These are phyloP conservation scores for Nothobranchius kuhntae DNA, from an alignment of 2,113 vertebrate genomes.

Conservation along the genomic window DNA sequence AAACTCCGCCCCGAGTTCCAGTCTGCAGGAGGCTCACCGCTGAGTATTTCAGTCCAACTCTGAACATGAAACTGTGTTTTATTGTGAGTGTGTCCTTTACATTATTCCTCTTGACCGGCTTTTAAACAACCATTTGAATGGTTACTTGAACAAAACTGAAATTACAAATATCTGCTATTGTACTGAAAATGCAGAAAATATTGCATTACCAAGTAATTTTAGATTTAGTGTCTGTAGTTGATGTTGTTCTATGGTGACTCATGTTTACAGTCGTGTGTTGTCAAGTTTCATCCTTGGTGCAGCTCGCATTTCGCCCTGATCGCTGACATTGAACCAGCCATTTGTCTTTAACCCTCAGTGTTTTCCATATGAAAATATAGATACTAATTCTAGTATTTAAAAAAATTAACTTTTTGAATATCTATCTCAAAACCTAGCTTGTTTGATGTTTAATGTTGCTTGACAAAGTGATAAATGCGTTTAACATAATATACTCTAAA, in stretches of 20 bases:
- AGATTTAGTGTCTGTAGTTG: constrained; percentile 4
- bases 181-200: constrained; percentile 25
- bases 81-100: constrained; percentile 19
- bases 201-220: constrained; percentile 5
- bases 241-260: constrained; percentile 28
- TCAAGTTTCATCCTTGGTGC: constrained; percentile 24
- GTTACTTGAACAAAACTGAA: background rate
- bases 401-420: background rate
- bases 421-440: background rate
- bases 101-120: background rate
- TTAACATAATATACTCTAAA: background rate
- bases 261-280: constrained; percentile 15
- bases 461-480: background rate
- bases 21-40: background rate
- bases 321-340: too few species aligned
- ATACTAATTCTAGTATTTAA: background rate
- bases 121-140: constrained; percentile 14
- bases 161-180: constrained; percentile 14
- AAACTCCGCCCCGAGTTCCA: background rate
- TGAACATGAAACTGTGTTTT: constrained; percentile 12
- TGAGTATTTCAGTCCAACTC: background rate
- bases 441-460: constrained; percentile 17
- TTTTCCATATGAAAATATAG: constrained; percentile 11
- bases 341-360: constrained; percentile 4
- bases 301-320: background rate